Evolutionary conservation across 2,797 vertebrate species (phyloP).

Genomic region (Enteromius viviparus): DNA sequence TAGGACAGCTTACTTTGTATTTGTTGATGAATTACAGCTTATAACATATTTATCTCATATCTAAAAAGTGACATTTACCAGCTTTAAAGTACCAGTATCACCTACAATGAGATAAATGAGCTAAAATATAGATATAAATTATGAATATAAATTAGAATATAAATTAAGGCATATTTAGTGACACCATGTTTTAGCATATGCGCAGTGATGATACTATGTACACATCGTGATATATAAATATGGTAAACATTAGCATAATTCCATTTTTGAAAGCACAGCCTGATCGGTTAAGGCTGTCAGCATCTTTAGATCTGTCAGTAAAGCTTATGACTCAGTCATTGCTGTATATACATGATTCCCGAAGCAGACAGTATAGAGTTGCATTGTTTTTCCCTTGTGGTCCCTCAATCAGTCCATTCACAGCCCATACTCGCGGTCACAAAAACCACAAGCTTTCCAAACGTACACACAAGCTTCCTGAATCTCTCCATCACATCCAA

Average conservation of each 20-base stretch:
- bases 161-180: background rate
- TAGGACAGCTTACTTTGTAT: no score
- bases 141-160: background rate
- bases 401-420: conserved; percentile 35
- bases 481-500: conserved; percentile 17
- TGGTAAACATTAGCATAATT: background rate
- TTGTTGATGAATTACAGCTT: no score
- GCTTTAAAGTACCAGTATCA: background rate
- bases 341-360: background rate
- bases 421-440: conserved; percentile 29
- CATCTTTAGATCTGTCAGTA: background rate
- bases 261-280: background rate
- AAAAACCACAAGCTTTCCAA: conserved; percentile 39
- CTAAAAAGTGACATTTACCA: background rate
- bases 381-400: conserved; percentile 26
- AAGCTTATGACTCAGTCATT: background rate
- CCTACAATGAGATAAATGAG: background rate
- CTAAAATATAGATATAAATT: background rate
- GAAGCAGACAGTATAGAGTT: conserved; percentile 27
- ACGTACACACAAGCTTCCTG: conserved; percentile 14
- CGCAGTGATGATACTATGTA: no score
- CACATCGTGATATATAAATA: background rate
- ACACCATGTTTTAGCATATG: background rate
- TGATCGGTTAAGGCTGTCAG: background rate
- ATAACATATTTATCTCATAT: background rate